Percentiles rank a stretch among this genome's conserved stretches.
These are phyloP conservation scores for Lycaena phlaeas DNA, from an alignment of 2,888 invertebrate genomes.

Conservation along the genomic window DNA sequence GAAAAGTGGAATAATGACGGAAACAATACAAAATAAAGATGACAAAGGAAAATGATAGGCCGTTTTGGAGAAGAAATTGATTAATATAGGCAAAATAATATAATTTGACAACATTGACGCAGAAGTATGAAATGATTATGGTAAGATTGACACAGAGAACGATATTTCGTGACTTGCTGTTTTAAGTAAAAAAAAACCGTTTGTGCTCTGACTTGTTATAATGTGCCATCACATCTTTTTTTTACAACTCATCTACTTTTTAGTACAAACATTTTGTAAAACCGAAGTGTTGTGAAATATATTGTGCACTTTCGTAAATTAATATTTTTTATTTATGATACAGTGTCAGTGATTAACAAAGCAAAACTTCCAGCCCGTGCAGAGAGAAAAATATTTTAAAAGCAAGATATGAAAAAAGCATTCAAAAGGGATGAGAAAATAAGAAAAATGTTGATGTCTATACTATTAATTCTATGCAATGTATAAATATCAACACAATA, in stretches of 20 bases:
- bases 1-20: conserved; percentile 48
- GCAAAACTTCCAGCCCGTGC: conserved; percentile 68
- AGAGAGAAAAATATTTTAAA: conserved; percentile 61
- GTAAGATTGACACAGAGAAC: conserved; percentile 37
- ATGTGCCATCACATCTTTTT: conserved; percentile 42
- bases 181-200: conserved; percentile 16
- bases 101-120: conserved; percentile 49
- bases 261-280: conserved; percentile 36
- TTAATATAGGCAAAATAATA: conserved; percentile 60
- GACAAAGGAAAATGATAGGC: conserved; percentile 60
- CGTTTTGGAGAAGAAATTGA: conserved; percentile 72
- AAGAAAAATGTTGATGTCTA: conserved; percentile 41
- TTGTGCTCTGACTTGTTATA: conserved; percentile 37
- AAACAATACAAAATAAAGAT: conserved; percentile 44
- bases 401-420: conserved; percentile 68
- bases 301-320: conserved; percentile 57
- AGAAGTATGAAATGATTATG: conserved; percentile 49
- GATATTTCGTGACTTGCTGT: conserved; percentile 9
- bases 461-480: conserved; percentile 33
- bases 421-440: conserved; percentile 46
- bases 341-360: conserved; percentile 63
- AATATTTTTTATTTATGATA: conserved; percentile 56
- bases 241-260: conserved; percentile 28
- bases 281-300: conserved; percentile 47
- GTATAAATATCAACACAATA: conserved; percentile 48